Evolutionary conservation across 2,113 vertebrate species (phyloP).

Genomic region (Malurus elegans): DNA sequence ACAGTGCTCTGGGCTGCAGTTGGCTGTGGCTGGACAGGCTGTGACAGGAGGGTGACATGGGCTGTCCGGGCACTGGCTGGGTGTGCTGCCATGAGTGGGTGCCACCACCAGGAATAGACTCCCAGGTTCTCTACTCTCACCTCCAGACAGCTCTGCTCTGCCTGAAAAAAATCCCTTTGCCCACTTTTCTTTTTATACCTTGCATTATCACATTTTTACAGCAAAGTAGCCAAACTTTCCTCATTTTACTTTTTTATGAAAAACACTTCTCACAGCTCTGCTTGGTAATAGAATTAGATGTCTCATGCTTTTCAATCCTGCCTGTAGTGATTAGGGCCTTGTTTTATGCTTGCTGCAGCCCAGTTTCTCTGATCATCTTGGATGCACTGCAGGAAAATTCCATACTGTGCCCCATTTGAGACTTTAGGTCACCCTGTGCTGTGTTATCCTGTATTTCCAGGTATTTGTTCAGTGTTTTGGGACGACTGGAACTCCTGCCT

Average conservation of each 20-base stretch:
- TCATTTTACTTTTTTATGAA: background rate
- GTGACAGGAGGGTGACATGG: background rate
- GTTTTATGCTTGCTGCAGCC: background rate
- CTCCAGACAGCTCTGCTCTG: background rate
- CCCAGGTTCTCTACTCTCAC: background rate
- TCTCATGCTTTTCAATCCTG: background rate
- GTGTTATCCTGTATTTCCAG: background rate
- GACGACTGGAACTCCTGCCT: background rate
- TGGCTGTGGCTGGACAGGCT: background rate
- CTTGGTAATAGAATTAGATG: background rate
- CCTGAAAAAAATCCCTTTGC: background rate
- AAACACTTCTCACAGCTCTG: background rate
- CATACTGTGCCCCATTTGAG: background rate
- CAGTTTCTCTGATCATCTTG: background rate
- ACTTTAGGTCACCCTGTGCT: background rate
- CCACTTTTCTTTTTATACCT: background rate
- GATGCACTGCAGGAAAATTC: background rate
- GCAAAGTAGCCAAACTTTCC: background rate
- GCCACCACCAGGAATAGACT: background rate
- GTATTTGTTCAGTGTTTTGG: background rate
- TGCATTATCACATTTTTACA: background rate
- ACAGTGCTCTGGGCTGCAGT: accelerated
- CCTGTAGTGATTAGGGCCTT: background rate
- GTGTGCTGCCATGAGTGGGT: background rate
- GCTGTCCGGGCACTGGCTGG: background rate